Evolutionary conservation across 2,888 invertebrate species (phyloP), one percentile per base, ranked within the genome.

Genomic region (Cyclophora punctaria): DNA sequence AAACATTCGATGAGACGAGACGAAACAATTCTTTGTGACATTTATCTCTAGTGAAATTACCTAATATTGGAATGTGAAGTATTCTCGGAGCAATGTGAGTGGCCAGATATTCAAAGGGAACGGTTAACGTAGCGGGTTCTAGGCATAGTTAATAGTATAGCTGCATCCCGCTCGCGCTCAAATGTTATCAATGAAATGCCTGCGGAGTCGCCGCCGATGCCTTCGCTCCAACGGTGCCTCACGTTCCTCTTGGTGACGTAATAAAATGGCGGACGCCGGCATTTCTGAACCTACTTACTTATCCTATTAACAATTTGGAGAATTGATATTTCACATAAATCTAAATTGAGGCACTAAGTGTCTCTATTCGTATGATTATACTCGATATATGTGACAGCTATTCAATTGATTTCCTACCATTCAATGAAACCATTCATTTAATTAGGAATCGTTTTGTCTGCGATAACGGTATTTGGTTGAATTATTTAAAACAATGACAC

Each of bases 161-260:
- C 68, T 76, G 75, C 75, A 78, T 83, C 83, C 81, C 77, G 73
- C 80, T 81, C 80, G 66, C 78, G 75, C 75, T 69, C 73, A 66
- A 76, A 68, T 80, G 69, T 85, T 85, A 85, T 86, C 86, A 86
- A 85, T 86, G 84, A 81, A 83, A 85, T 83, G 78, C 81, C 78
- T 79, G 72, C 72, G 72, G 69, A 69, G 65, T 64, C 66, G 68
- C 65, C 71, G 67, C 62, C 68, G 70, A 59, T 67, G 61, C 69
- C 70, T 71, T 66, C 64, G 60, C 53, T 57, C 63, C 67, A 68
- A 66, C 82, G 80, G 80, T 79, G 79, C 79, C 78, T 78, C 78
- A 75, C 79, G 82, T 75, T 81, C 75, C 78, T 77, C 72, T 63
- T 66, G 70, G 72, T 83, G 83, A 83, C 82, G 83, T 83, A 75